phyloP scores from a whole-genome alignment of 2,113 vertebrate species.

The Microtus montanus region DNA sequence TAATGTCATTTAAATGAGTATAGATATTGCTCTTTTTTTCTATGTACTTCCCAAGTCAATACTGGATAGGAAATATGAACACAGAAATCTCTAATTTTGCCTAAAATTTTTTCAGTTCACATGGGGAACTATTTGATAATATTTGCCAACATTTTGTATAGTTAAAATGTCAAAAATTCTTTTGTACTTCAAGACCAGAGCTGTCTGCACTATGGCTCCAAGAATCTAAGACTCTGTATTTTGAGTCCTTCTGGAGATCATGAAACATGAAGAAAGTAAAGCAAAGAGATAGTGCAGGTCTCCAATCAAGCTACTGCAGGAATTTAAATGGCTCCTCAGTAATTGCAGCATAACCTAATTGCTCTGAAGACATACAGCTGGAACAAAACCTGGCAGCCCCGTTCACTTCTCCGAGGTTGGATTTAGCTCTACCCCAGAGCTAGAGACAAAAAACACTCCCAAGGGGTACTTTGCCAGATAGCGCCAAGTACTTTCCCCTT shows the following conservation, averaged over 20 bases:
- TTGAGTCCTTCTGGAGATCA: neutral
- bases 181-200: neutral
- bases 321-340: constrained; percentile 12
- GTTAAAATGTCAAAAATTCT: neutral
- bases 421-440: neutral
- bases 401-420: neutral
- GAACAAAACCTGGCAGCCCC: neutral
- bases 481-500: neutral
- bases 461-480: neutral
- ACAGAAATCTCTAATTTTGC: neutral
- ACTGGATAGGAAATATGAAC: neutral
- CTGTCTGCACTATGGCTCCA: neutral
- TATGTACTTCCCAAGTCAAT: neutral
- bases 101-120: constrained; percentile 19
- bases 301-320: constrained; percentile 20
- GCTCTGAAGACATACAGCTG: neutral
- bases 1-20: neutral
- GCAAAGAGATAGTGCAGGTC: neutral
- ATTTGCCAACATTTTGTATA: neutral
- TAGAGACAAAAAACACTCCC: neutral
- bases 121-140: neutral
- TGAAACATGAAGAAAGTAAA: neutral
- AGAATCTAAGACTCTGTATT: neutral
- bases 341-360: constrained; percentile 3
- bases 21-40: neutral